Evolutionary conservation across 2,113 vertebrate species (phyloP), one percentile per base, ranked within the genome.

Genomic region (Lucifuga dentata): DNA sequence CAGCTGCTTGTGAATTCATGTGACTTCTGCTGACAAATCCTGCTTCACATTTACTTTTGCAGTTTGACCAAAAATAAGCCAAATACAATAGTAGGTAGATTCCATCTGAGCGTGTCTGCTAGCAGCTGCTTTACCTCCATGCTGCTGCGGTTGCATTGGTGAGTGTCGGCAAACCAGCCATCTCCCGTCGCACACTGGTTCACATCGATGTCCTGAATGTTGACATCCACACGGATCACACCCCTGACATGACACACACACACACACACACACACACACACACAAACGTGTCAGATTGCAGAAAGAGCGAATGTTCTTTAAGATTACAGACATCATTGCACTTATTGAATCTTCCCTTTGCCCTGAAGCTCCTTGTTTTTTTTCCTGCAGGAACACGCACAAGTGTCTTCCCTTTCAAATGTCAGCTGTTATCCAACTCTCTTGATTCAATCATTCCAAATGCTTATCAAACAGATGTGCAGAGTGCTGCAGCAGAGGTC

Each of bases 81-180:
- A n/a, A n/a, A n/a, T n/a, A n/a, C n/a, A n/a, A n/a, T n/a, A n/a
- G n/a, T n/a, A n/a, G n/a, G n/a, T n/a, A n/a, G n/a, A n/a, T n/a
- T n/a, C n/a, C n/a, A n/a, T n/a, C n/a, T n/a, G n/a, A n/a, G n/a
- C n/a, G n/a, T n/a, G n/a, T n/a, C n/a, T n/a, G n/a, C n/a, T n/a
- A n/a, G n/a, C n/a, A n/a, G 2, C 33, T 8, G 7, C 5, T 10
- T 85, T 94, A 98, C 97, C 96, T 97, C 89, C 83, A 96, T 98
- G 90, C 90, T 98, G 88, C 96, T 98, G 89, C 94, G 95, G 74
- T 98, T 96, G 68, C 98, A 99, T 83, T 89, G 91, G 84, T 99
- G 97, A 0, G 96, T 95, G 76, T 94, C 92, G 0, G 95, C 84
- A 59, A 96, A 99, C 98, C 98, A 99, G 71, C 91, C 85, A 1